phyloP scores from a whole-genome alignment of 2,797 vertebrate genomes.

The Danio albolineatus region DNA sequence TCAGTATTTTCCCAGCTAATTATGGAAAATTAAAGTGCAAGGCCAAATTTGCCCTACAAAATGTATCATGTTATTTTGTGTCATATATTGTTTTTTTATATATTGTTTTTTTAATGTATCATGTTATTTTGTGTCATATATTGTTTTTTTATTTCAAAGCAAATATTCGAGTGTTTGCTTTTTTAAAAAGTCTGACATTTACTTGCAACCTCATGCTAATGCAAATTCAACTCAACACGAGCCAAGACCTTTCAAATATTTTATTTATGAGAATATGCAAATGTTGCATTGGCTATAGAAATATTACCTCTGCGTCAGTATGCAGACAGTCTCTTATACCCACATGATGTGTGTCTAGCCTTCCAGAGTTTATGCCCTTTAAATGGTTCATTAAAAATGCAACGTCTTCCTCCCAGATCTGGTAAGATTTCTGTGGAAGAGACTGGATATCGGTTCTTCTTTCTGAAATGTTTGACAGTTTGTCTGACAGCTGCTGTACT shows the following conservation, averaged over 20 bases:
- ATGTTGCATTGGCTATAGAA: background rate
- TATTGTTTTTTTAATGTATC: background rate
- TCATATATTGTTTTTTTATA: background rate
- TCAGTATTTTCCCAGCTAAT: background rate
- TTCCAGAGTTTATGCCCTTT: slow-evolving; percentile 44
- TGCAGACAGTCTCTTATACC: slow-evolving; percentile 19
- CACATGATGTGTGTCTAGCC: slow-evolving; percentile 21
- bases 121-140: too few relatives aligned
- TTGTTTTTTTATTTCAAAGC: background rate
- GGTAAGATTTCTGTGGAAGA: slow-evolving; percentile 32
- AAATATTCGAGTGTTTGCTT: background rate
- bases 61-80: too few relatives aligned
- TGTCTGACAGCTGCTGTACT: background rate
- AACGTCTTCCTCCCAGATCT: slow-evolving; percentile 22
- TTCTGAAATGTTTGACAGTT: slow-evolving; percentile 19
- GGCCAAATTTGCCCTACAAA: background rate
- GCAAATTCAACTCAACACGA: background rate
- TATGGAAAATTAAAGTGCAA: background rate
- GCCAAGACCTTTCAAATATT: background rate
- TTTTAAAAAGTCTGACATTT: background rate
- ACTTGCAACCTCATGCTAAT: background rate
- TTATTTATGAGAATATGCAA: slow-evolving; percentile 6
- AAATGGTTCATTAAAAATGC: slow-evolving; percentile 55
- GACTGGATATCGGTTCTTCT: background rate
- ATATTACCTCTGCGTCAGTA: background rate